Conservation (phyloP, 2,113 vertebrate genomes). For the Notarius quadriscutis region DNA sequence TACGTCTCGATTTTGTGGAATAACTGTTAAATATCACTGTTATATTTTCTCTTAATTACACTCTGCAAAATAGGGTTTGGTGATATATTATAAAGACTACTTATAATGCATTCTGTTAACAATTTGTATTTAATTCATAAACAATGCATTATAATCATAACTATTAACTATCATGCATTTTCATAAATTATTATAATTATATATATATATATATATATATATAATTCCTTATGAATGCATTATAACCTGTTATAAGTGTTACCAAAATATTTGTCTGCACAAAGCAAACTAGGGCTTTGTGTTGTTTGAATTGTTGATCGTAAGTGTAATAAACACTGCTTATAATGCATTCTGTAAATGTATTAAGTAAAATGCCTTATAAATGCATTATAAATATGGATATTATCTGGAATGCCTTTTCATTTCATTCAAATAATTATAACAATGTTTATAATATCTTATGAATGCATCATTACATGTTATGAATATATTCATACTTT, state of each 20-base stretch:
- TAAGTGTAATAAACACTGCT: neutral
- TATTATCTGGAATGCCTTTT: neutral
- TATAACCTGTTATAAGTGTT: neutral
- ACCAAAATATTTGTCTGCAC: no score
- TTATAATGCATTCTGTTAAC: neutral
- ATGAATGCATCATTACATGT: neutral
- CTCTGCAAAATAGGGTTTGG: neutral
- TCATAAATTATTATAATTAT: neutral
- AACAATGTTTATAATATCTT: neutral
- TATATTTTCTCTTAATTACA: neutral
- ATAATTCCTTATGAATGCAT: neutral
- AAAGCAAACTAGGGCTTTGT: neutral
- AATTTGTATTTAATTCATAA: neutral
- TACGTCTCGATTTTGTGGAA: no score
- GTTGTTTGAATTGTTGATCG: no score
- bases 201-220: no score
- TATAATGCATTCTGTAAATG: neutral
- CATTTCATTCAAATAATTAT: neutral
- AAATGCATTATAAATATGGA: neutral
- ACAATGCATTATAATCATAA: neutral
- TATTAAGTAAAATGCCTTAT: neutral
- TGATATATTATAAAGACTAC: neutral
- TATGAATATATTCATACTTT: neutral
- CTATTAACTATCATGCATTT: neutral
- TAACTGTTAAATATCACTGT: neutral